Conservation (phyloP, 1,140 invertebrate species). For the Teleogryllus occipitalis region DNA sequence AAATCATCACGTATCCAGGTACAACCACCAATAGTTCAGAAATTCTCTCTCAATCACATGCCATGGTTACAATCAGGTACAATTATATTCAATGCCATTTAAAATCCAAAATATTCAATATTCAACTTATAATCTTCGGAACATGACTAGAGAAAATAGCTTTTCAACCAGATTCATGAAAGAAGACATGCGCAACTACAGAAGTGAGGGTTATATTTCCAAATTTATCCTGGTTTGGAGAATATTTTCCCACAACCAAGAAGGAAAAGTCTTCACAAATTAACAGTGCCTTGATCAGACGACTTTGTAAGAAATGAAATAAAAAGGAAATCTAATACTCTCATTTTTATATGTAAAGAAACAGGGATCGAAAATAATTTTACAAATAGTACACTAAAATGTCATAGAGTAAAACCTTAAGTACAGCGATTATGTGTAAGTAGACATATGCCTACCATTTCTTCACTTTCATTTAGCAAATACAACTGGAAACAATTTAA, state of each 20-base stretch:
- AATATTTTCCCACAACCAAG: neutral
- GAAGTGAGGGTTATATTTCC: neutral
- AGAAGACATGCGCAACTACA: neutral
- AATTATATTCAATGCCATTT: neutral
- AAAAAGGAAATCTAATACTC: too few species aligned
- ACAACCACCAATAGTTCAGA: neutral
- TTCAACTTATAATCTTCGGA: neutral
- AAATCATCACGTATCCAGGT: neutral
- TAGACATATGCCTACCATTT: too few species aligned
- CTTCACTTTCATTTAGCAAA: too few species aligned
- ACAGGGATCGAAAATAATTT: too few species aligned
- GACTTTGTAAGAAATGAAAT: too few species aligned
- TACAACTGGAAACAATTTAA: too few species aligned
- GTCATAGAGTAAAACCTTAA: too few species aligned
- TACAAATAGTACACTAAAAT: too few species aligned
- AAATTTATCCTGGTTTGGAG: neutral
- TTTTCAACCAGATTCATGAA: neutral
- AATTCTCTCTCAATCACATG: neutral
- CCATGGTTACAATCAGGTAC: conserved; percentile 3
- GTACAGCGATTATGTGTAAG: too few species aligned
- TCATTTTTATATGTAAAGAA: too few species aligned
- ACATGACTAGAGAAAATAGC: neutral
- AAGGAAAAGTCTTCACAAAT: neutral
- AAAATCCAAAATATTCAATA: neutral
- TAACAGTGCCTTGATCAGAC: too few species aligned